Conservation (phyloP, 2,113 vertebrate genomes). For the Xenopus tropicalis region DNA sequence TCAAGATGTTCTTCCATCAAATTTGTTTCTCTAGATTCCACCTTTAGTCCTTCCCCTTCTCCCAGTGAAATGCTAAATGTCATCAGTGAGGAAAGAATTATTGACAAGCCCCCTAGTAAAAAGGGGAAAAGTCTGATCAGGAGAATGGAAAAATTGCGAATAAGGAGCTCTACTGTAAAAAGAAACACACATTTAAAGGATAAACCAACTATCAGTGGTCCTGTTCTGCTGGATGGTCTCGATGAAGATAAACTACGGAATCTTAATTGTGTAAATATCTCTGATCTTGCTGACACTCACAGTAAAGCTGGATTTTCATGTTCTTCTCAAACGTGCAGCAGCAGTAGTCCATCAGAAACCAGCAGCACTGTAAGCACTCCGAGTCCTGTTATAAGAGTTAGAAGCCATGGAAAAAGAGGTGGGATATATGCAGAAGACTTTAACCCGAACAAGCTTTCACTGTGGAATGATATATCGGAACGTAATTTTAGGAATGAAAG, state of each 20-base stretch:
- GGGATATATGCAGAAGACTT: constrained; percentile 29
- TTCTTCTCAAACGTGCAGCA: constrained; percentile 55
- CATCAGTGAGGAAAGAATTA: constrained; percentile 53
- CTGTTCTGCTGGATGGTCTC: constrained; percentile 64
- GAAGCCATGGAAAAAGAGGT: constrained; percentile 47
- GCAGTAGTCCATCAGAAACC: constrained; percentile 67
- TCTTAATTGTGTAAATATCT: constrained; percentile 59
- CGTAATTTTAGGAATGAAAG: constrained; percentile 55
- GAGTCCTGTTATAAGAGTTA: constrained; percentile 49
- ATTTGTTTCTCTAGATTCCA: constrained; percentile 53
- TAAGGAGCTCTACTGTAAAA: constrained; percentile 58
- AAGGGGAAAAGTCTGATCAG: constrained; percentile 70
- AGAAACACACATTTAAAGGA: constrained; percentile 46
- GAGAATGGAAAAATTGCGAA: constrained; percentile 80
- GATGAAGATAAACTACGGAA: constrained; percentile 62
- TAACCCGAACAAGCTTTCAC: constrained; percentile 45
- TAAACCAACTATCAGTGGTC: constrained; percentile 57
- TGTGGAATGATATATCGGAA: constrained; percentile 46
- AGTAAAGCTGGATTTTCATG: constrained; percentile 55
- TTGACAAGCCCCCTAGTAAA: constrained; percentile 63
- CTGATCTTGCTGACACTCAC: constrained; percentile 53
- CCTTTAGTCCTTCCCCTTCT: constrained; percentile 63
- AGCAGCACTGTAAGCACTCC: constrained; percentile 70
- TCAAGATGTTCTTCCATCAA: constrained; percentile 66
- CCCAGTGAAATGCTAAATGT: constrained; percentile 49